Conservation (phyloP, 2,113 vertebrate genomes). For the Callipepla californica region DNA sequence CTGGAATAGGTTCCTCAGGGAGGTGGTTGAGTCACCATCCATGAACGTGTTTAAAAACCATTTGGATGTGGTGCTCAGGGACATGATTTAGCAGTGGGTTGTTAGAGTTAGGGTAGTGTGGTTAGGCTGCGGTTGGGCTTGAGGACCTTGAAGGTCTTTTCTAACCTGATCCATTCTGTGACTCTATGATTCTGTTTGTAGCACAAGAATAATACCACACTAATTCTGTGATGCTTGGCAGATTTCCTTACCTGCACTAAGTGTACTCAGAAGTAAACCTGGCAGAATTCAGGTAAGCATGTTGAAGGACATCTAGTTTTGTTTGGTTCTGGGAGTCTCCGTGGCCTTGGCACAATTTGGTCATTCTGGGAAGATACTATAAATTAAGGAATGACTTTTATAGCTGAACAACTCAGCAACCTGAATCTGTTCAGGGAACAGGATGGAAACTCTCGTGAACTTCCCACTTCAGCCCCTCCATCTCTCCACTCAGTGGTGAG, state of each 20-base stretch:
- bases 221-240: not conserved
- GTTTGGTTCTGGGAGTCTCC: not conserved
- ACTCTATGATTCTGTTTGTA: not conserved
- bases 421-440: not conserved
- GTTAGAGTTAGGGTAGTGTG: too few relatives aligned
- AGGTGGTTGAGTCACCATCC: too few relatives aligned
- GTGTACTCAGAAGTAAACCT: not conserved
- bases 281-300: not conserved
- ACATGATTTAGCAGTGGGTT: too few relatives aligned
- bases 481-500: not conserved
- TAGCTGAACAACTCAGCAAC: not conserved
- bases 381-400: not conserved
- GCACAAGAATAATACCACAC: not conserved
- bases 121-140: too few relatives aligned
- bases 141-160: too few relatives aligned
- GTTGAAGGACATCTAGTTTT: not conserved
- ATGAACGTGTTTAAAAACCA: too few relatives aligned
- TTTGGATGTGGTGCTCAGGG: too few relatives aligned
- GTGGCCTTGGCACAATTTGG: not conserved
- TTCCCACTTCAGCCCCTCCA: not conserved
- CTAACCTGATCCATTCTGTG: too few relatives aligned
- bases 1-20: too few relatives aligned
- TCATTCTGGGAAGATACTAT: not conserved
- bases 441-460: not conserved
- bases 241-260: not conserved